These are phyloP conservation scores for Urocolius indicus DNA, from an alignment of 2,113 vertebrate genomes.

Conservation along the genomic window DNA sequence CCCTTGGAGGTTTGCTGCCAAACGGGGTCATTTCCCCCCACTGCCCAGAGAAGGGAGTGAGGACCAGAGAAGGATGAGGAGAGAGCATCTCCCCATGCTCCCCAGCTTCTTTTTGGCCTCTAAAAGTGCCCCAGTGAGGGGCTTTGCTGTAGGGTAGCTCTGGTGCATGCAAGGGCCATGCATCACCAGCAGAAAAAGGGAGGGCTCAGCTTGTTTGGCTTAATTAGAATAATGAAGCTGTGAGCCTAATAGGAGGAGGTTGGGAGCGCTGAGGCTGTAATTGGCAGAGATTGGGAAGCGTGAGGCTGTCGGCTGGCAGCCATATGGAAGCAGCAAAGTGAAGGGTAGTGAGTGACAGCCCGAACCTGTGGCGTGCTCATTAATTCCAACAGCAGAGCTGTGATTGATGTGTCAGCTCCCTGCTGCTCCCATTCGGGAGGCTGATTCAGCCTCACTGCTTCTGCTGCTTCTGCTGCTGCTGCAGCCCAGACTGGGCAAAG, in stretches of 20 bases:
- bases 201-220: constrained; percentile 49
- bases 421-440: constrained; percentile 63
- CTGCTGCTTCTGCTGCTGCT: constrained; percentile 27
- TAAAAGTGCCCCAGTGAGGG: not conserved
- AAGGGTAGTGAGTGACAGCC: constrained; percentile 75
- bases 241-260: constrained; percentile 60
- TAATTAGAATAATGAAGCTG: constrained; percentile 75
- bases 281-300: constrained; percentile 69
- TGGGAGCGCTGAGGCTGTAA: constrained; percentile 69
- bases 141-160: not conserved
- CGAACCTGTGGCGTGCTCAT: constrained; percentile 73
- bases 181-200: not conserved
- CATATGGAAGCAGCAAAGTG: constrained; percentile 77
- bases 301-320: constrained; percentile 66
- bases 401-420: constrained; percentile 78
- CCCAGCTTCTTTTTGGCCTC: not conserved
- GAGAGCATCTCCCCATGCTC: accelerated
- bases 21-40: accelerated
- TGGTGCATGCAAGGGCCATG: not conserved
- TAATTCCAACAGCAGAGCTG: constrained; percentile 75
- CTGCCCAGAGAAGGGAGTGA: not conserved
- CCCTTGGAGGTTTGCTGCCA: not conserved
- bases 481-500: not conserved
- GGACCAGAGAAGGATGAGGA: accelerated
- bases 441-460: constrained; percentile 50